phyloP scores from a whole-genome alignment of 2,888 invertebrate genomes.

The Tenodera sinensis region DNA sequence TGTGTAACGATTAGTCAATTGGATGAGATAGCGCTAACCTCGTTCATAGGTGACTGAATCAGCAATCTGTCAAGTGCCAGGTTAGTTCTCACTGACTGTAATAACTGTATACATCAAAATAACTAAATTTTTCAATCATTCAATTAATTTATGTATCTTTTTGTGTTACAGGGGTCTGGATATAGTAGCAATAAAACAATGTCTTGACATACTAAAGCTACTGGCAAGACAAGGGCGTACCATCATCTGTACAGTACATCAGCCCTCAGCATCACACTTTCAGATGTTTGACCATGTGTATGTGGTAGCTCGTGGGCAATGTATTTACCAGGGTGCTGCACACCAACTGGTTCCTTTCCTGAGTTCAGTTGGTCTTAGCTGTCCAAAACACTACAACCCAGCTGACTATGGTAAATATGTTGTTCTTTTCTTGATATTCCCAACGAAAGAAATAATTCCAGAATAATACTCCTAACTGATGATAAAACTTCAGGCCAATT shows the following conservation, averaged over 20 bases:
- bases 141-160: neutral
- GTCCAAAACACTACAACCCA: constrained; percentile 75
- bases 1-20: too few species aligned
- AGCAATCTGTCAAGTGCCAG: too few species aligned
- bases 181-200: constrained; percentile 68
- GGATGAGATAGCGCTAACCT: too few species aligned
- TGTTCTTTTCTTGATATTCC: neutral
- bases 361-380: constrained; percentile 58
- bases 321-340: constrained; percentile 66
- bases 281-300: constrained; percentile 71
- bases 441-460: too few species aligned
- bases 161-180: constrained; percentile 61
- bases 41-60: too few species aligned
- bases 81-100: too few species aligned
- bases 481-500: too few species aligned
- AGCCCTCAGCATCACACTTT: constrained; percentile 73
- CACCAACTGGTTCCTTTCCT: constrained; percentile 67
- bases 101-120: too few species aligned
- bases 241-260: constrained; percentile 76
- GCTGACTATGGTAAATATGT: constrained; percentile 59
- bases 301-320: constrained; percentile 60
- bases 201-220: constrained; percentile 63
- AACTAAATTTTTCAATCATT: too few species aligned
- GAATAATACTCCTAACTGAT: too few species aligned
- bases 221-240: constrained; percentile 69